Base-by-base conservation (phyloP, 1,140 invertebrate genomes). In the Nomia melanderi region DNA sequence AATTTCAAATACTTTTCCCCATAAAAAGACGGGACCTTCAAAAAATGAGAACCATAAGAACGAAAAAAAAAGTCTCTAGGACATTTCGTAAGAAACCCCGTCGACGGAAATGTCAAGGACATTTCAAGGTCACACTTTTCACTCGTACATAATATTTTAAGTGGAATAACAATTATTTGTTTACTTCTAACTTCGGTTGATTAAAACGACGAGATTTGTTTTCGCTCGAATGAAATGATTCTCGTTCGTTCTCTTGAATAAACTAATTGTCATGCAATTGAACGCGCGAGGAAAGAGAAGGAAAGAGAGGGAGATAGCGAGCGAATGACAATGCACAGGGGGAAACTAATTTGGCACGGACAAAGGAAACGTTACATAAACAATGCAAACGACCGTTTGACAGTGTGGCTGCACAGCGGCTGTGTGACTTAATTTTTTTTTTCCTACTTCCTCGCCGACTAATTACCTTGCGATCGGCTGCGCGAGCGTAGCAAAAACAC, bases 381-480 rank as follows among this genome's bases (percentile, higher is more conserved):
- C 59, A 64, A 64, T 53, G 44, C 44, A 54, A 64, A 63, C 25
- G 31, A 27, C 17, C 7, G 57, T 50, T 63, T 50, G 59, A 53
- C 31, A 36, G 20, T 17, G 23, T 23, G 2, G 12, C 3, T 20
- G 17, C n/a, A n/a, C 7, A 7, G 4, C 29, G 25, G 27, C 5
- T 23, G 57, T 72, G 23, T 36, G 39, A 50, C 69, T 50, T 60
- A 25, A 50, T 62, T 56, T 76, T 69, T 69, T 53, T 44, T 44
- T n/a, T n/a, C n/a, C 41, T 39, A 20, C 14, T 23, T 39, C 23
- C 65, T 36, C 41, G 25, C 25, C 29, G 14, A n/a, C 67, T 71
- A 77, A 81, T 82, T 82, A 63, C 56, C 33, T 57, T 50, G 50
- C 25, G 53, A 76, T 82, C 54, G 50, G 36, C 47, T 47, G 63